These are phyloP conservation scores for Parauchenoglanis punctatus DNA, from an alignment of 2,797 vertebrate genomes.

Conservation along the genomic window DNA sequence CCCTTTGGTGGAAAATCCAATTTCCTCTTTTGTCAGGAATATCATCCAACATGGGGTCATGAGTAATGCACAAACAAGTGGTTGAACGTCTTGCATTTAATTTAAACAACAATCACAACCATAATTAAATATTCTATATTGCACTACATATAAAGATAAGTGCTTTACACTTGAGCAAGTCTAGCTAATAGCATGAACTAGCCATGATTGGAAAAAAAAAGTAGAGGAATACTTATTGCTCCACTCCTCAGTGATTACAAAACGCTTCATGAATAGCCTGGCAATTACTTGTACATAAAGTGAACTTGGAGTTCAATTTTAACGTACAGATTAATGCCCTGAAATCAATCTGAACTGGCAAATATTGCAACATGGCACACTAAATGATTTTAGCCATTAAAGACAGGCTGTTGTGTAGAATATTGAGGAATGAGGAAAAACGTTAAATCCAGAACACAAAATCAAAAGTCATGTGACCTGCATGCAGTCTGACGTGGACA, in stretches of 20 bases:
- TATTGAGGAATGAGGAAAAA: conserved; percentile 5
- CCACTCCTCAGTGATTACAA: not conserved
- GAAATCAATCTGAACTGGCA: not conserved
- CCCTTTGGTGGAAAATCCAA: conserved; percentile 47
- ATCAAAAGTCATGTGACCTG: conserved; percentile 57
- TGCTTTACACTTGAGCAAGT: not conserved
- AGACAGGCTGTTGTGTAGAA: not conserved
- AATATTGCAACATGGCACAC: not conserved
- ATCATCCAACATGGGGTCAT: not conserved
- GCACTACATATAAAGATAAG: not conserved
- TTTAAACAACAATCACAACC: not conserved
- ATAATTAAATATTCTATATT: not conserved
- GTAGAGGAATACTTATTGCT: not conserved
- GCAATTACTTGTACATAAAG: not conserved
- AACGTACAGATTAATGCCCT: not conserved
- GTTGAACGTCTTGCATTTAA: not conserved
- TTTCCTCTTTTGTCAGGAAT: conserved; percentile 39
- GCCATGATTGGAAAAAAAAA: too few relatives aligned
- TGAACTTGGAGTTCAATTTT: not conserved
- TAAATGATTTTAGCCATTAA: not conserved
- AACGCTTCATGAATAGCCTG: not conserved
- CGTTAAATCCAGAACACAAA: conserved; percentile 54
- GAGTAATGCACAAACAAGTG: conserved; percentile 2
- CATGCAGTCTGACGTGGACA: not conserved
- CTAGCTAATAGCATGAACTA: not conserved